These are phyloP conservation scores for Bembecia ichneumoniformis DNA, from an alignment of 2,888 invertebrate genomes.

Conservation along the genomic window DNA sequence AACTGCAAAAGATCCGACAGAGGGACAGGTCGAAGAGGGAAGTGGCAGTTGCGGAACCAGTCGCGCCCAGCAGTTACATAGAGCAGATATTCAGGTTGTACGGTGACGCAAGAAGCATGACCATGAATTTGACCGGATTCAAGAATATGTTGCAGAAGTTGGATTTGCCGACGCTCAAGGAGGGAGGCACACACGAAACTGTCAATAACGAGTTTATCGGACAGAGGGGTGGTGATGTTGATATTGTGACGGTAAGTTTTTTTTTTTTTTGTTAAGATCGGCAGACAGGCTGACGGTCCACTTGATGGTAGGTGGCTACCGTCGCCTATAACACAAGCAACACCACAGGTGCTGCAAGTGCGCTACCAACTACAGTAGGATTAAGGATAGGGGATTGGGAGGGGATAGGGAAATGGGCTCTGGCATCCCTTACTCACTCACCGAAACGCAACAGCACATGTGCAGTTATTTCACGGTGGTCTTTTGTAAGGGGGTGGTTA, in stretches of 20 bases:
- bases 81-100: constrained; percentile 78
- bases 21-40: constrained; percentile 32
- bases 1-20: constrained; percentile 28
- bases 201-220: constrained; percentile 34
- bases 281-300: too few species aligned
- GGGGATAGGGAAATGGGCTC: too few species aligned
- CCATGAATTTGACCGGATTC: constrained; percentile 78
- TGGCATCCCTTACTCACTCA: too few species aligned
- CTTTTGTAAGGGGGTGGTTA: too few species aligned
- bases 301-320: too few species aligned
- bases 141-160: constrained; percentile 75
- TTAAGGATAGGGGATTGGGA: too few species aligned
- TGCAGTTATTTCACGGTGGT: too few species aligned
- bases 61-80: constrained; percentile 73
- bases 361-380: too few species aligned
- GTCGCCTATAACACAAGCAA: too few species aligned
- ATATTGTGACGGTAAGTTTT: constrained; percentile 63
- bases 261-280: too few species aligned
- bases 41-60: constrained; percentile 48
- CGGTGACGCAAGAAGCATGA: constrained; percentile 75
- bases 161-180: constrained; percentile 67
- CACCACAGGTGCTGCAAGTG: too few species aligned
- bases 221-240: constrained; percentile 26
- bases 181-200: constrained; percentile 40
- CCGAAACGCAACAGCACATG: too few species aligned